phyloP scores from a whole-genome alignment of 2,888 invertebrate species.

The Aspidiotus rigidus region DNA sequence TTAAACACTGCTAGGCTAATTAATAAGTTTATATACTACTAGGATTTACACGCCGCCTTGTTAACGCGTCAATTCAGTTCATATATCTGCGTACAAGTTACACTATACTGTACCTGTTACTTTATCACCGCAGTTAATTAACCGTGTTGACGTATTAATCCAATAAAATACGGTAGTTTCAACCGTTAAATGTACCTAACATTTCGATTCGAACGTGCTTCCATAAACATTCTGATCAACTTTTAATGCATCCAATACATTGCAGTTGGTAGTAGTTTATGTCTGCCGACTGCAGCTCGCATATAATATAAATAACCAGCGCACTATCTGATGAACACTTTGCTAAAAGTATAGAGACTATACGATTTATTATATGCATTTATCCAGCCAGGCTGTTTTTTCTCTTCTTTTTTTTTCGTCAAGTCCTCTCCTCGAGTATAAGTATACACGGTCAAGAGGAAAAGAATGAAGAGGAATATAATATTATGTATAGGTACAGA shows the following conservation, averaged over 20 bases:
- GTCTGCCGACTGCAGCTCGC: conserved; percentile 1
- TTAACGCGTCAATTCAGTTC: conserved; percentile 1
- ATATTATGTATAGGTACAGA: neutral
- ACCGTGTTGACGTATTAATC: conserved; percentile 4
- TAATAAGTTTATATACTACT: neutral
- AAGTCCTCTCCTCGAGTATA: no score
- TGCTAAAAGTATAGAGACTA: neutral
- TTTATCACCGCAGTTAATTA: neutral
- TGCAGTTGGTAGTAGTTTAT: neutral
- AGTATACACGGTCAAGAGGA: neutral
- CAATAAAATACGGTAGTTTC: conserved; percentile 1
- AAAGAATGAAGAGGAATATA: no score
- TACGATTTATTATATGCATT: conserved; percentile 4
- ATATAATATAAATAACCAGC: conserved; percentile 3
- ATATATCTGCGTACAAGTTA: neutral
- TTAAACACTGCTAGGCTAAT: conserved; percentile 2
- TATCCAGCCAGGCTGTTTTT: neutral
- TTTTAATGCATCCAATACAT: neutral
- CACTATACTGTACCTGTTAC: neutral
- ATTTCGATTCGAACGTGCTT: neutral
- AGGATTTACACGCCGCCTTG: neutral
- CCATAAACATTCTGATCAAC: neutral
- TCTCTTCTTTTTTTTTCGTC: no score
- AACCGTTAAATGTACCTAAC: neutral
- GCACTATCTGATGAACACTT: neutral